Evolutionary conservation across 2,888 invertebrate species (phyloP).

Genomic region (Agriopis aurantiaria): DNA sequence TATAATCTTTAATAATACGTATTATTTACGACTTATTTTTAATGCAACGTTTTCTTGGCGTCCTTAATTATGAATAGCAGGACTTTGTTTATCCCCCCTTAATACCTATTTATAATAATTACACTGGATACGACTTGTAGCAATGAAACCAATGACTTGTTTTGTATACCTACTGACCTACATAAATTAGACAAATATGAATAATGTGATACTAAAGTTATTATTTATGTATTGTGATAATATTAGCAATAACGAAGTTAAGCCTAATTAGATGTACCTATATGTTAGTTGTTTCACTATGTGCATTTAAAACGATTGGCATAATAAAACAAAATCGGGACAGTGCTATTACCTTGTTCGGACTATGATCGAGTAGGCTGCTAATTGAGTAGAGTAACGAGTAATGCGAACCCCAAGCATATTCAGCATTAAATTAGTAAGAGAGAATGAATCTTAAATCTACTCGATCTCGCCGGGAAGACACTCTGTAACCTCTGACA

Average conservation of each 20-base stretch:
- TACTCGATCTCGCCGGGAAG: neutral
- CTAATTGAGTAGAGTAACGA: neutral
- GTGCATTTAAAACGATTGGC: slow-evolving; percentile 7
- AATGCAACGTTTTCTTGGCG: neutral
- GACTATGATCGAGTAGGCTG: neutral
- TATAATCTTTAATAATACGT: neutral
- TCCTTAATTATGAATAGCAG: neutral
- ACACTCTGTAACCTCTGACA: too few relatives aligned
- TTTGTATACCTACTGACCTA: slow-evolving; percentile 17
- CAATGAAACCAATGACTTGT: slow-evolving; percentile 5
- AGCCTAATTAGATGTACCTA: slow-evolving; percentile 31
- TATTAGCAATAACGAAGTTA: slow-evolving; percentile 41
- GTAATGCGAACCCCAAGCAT: too few relatives aligned
- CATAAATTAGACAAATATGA: slow-evolving; percentile 37
- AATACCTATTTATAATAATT: neutral
- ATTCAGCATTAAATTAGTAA: neutral
- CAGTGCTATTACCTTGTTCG: neutral
- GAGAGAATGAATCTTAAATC: neutral
- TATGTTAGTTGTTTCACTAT: slow-evolving; percentile 14
- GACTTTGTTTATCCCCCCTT: neutral
- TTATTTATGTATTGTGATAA: slow-evolving; percentile 43
- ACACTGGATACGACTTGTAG: neutral
- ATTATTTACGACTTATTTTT: neutral
- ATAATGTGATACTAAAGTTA: slow-evolving; percentile 44
- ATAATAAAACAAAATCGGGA: neutral